These are phyloP conservation scores for Blennius ocellaris DNA, from an alignment of 2,113 vertebrate genomes.

Conservation along the genomic window DNA sequence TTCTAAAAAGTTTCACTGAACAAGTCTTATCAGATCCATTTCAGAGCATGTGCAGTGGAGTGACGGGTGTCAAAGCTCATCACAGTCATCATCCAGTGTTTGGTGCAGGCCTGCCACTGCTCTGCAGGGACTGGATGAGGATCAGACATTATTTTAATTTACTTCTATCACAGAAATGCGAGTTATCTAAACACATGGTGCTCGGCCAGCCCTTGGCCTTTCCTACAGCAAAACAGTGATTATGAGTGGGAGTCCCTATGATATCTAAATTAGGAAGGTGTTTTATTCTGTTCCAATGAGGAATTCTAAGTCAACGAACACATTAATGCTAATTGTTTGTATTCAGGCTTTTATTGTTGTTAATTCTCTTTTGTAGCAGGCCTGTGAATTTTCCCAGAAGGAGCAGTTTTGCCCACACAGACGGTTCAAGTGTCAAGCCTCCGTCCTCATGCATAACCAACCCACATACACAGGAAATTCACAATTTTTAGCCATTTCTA, in stretches of 20 bases:
- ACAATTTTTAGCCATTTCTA: constrained; percentile 4
- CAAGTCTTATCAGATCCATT: background rate
- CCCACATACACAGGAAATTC: constrained; percentile 40
- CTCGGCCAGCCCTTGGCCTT: too few relatives aligned
- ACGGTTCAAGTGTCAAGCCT: constrained; percentile 26
- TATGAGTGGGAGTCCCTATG: background rate
- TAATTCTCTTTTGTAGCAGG: background rate
- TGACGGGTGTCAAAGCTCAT: background rate
- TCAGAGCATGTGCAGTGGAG: background rate
- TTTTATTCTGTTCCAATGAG: background rate
- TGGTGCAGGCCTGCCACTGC: constrained; percentile 11
- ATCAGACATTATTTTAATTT: background rate
- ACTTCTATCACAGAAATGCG: background rate
- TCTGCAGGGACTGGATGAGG: background rate
- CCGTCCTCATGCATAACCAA: constrained; percentile 42
- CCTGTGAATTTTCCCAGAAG: constrained; percentile 9
- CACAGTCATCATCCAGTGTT: background rate
- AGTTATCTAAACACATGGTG: background rate
- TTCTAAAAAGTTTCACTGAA: background rate
- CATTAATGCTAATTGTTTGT: background rate
- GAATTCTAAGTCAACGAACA: background rate
- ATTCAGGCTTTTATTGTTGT: background rate
- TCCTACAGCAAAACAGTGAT: background rate
- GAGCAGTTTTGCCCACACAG: constrained; percentile 31
- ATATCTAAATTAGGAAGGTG: background rate